Evolutionary conservation across 1,140 invertebrate species (phyloP).

Genomic region (Galleria mellonella): DNA sequence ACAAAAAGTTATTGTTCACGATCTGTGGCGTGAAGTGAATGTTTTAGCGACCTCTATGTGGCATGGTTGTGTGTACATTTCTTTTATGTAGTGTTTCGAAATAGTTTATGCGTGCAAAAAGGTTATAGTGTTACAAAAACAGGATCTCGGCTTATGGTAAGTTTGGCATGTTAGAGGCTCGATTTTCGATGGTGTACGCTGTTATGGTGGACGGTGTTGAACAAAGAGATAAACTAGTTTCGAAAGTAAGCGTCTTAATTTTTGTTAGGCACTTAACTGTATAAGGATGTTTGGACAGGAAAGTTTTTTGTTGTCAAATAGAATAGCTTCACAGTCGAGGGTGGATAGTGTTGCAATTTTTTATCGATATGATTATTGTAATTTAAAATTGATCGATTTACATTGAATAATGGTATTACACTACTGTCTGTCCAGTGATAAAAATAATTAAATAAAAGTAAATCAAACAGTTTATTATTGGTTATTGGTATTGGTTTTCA

Average conservation of each 20-base stretch:
- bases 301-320: neutral
- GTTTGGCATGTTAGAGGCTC: conserved; percentile 5
- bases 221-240: conserved; percentile 40
- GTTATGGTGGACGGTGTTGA: conserved; percentile 14
- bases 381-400: too few species aligned
- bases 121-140: conserved; percentile 28
- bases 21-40: conserved; percentile 2
- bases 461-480: too few species aligned
- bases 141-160: conserved; percentile 42
- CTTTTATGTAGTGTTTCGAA: conserved; percentile 15
- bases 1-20: conserved; percentile 3
- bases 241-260: conserved; percentile 24
- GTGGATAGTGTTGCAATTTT: neutral
- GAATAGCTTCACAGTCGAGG: too few species aligned
- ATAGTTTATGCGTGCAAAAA: conserved; percentile 39
- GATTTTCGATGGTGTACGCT: neutral
- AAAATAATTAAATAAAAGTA: too few species aligned
- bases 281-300: conserved; percentile 6
- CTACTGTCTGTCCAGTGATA: too few species aligned
- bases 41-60: conserved; percentile 3
- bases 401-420: too few species aligned
- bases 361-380: too few species aligned
- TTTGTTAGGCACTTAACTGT: conserved; percentile 15
- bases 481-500: too few species aligned
- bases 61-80: conserved; percentile 20